Conservation (phyloP, 2,888 invertebrate genomes). For the Petrolisthes manimaculis region DNA sequence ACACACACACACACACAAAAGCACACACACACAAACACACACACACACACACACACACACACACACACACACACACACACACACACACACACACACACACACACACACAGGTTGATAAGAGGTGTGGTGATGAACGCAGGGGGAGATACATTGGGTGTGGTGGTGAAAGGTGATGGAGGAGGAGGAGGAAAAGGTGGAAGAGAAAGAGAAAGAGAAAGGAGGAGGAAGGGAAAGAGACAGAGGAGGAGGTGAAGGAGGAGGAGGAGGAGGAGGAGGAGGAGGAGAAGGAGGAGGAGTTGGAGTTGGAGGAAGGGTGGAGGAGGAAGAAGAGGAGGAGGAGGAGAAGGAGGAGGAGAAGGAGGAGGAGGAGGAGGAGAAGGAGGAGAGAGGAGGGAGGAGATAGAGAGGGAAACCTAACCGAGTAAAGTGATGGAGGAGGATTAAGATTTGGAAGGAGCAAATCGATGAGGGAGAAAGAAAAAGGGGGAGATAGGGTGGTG, state of each 20-base stretch:
- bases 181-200: conserved; percentile 12
- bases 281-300: background rate
- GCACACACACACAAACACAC: background rate
- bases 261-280: conserved; percentile 18
- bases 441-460: background rate
- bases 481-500: too few relatives aligned
- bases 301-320: conserved; percentile 12
- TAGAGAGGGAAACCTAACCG: too few relatives aligned
- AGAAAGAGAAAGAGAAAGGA: background rate
- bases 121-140: too few relatives aligned
- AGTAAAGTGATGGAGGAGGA: background rate
- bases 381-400: too few relatives aligned
- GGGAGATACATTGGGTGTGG: too few relatives aligned
- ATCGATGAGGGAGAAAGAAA: too few relatives aligned
- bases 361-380: conserved; percentile 7
- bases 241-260: conserved; percentile 3
- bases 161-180: conserved; percentile 9
- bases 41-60: background rate
- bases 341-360: conserved; percentile 20
- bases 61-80: background rate
- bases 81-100: conserved; percentile 1
- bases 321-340: background rate
- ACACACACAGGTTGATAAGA: background rate
- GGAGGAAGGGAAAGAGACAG: background rate
- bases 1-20: too few relatives aligned